Base-by-base conservation (phyloP, 2,888 invertebrate genomes). In the Amiota communis region DNA sequence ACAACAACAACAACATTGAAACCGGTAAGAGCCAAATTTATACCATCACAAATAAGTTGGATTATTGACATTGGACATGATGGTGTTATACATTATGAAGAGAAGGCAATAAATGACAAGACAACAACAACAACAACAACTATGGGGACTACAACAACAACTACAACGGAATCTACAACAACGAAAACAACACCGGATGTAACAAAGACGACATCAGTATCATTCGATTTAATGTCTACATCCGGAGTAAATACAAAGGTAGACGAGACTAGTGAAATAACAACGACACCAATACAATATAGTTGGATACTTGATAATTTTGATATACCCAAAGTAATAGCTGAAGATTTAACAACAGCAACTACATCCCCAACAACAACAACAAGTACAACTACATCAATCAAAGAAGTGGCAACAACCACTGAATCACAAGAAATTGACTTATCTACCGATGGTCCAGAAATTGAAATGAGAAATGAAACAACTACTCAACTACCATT, bases 1-100 rank as follows among this genome's bases (percentile, higher is more conserved):
- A 71, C 71, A 11, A 57, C 71, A n/a, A 75, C 65, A 13, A 76
- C 75, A 4, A 76, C 75, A 3, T 9, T n/a, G 6, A 81, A 78
- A 36, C 78, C 79, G 0, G 4, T 71, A 13, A 74, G 79, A 12
- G 72, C 81, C 9, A 85, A 87, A 74, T 81, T 86, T 10, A 80
- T 78, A 15, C 82, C 83, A 1, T 71, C 77, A 2, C 76, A 83
- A 63, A 82, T 88, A 8, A 87, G 86, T 67, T 88, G 87, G 87
- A 88, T 87, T 69, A 79, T 88, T 11, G 86, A 88, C n/a, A n/a
- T n/a, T 77, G 87, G 87, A 6, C 79, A 80, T 23, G 87, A 84
- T n/a, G 77, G 78, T 36, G 75, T 80, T 59, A 80, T 79, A 36
- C 72, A 13, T n/a, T 56, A 75, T 59, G 85, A 76, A 13, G 79